These are phyloP conservation scores for Listrodromus nycthemerus DNA, from an alignment of 2,888 invertebrate species.

Conservation along the genomic window DNA sequence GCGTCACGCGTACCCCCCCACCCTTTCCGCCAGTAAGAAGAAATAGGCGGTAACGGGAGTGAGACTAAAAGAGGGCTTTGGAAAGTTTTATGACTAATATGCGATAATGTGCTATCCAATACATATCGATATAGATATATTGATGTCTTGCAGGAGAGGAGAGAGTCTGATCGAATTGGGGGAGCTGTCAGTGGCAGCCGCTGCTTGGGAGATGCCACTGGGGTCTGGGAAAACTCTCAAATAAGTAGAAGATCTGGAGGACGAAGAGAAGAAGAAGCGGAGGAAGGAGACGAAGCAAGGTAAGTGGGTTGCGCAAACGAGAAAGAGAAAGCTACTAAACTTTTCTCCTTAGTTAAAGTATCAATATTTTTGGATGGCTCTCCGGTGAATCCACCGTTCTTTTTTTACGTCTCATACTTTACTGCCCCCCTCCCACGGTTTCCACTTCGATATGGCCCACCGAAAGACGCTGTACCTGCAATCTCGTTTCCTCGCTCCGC, in stretches of 20 bases:
- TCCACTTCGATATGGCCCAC: constrained; percentile 56
- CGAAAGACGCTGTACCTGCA: constrained; percentile 70
- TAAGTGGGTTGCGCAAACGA: constrained; percentile 22
- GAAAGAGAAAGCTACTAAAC: constrained; percentile 70
- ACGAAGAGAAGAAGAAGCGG: constrained; percentile 18
- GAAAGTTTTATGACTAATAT: constrained; percentile 81
- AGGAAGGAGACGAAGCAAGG: background rate
- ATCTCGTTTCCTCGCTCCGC: constrained; percentile 74
- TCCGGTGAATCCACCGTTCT: constrained; percentile 67
- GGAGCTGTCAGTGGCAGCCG: constrained; percentile 80
- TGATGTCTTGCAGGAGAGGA: constrained; percentile 25
- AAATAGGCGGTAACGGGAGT: constrained; percentile 9
- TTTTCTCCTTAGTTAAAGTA: constrained; percentile 82
- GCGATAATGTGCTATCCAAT: constrained; percentile 80
- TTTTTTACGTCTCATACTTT: background rate
- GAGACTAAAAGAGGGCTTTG: constrained; percentile 48
- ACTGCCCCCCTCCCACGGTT: background rate
- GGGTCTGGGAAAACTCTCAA: constrained; percentile 46
- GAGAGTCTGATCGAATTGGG: constrained; percentile 77
- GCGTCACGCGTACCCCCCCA: background rate
- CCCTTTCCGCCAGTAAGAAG: too few relatives aligned
- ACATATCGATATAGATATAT: constrained; percentile 70
- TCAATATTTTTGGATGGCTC: constrained; percentile 81
- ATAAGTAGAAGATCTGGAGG: constrained; percentile 36
- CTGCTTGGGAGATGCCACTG: constrained; percentile 71